Evolutionary conservation across 2,113 vertebrate species (phyloP).

Genomic region (Oryzias woworae): DNA sequence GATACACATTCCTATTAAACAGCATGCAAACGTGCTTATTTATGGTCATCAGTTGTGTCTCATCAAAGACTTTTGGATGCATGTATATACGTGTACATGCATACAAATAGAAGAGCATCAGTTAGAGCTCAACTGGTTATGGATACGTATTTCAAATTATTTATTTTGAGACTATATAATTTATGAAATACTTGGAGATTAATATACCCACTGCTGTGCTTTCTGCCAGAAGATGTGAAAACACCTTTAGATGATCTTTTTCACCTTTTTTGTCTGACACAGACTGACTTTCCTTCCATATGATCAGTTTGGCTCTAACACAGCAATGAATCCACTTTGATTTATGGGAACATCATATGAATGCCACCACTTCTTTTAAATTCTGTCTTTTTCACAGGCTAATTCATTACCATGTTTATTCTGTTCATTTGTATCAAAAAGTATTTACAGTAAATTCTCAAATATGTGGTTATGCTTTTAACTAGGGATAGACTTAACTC

Average conservation of each 20-base stretch:
- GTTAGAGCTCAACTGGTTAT: slow-evolving; percentile 3
- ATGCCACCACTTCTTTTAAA: slow-evolving; percentile 14
- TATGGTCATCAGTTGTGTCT: background rate
- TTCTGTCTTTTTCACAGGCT: slow-evolving; percentile 8
- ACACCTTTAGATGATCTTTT: too few relatives aligned
- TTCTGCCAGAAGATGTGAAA: too few relatives aligned
- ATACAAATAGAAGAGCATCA: background rate
- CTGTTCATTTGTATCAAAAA: slow-evolving; percentile 2
- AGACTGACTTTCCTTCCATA: background rate
- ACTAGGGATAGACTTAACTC: background rate
- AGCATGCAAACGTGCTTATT: slow-evolving; percentile 8
- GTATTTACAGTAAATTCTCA: slow-evolving; percentile 45
- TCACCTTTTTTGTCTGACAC: background rate
- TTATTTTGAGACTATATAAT: background rate
- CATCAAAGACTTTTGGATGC: background rate
- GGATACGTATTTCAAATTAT: background rate
- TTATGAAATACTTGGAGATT: too few relatives aligned
- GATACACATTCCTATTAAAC: slow-evolving; percentile 19
- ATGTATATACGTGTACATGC: background rate
- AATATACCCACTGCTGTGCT: too few relatives aligned
- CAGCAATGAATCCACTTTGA: background rate
- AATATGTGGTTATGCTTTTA: background rate
- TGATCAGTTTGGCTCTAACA: slow-evolving; percentile 1
- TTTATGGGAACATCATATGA: slow-evolving; percentile 10
- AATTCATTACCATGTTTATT: slow-evolving; percentile 17